Evolutionary conservation across 2,888 invertebrate species (phyloP), one percentile per base, ranked within the genome.

Genomic region (Eledona agricola): DNA sequence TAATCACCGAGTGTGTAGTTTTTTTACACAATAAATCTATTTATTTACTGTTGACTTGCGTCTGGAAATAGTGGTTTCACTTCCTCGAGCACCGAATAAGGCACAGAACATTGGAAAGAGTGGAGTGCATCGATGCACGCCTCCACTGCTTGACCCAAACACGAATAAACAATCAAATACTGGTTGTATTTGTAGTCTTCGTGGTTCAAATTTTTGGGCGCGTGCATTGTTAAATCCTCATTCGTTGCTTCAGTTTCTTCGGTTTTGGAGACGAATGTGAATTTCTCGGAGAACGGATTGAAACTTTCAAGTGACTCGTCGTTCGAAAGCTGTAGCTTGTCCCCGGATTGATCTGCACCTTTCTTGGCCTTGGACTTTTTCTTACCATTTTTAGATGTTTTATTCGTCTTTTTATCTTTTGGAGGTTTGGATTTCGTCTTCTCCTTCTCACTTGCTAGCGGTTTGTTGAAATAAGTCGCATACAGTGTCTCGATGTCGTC

Each of bases 121-220:
- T 38, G 7, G n/a, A 50, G 15, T 2, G 40, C 32, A 11, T 43
- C 43, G 17, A 51, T 20, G 20, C 42, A 12, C 6, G 51, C 51
- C 13, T 51, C 43, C 4, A 51, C 51, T 5, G 51, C 51, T 3
- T 34, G 7, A 7, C 19, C n/a, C 5, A 51, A 20, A 43, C 34
- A 51, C 2, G 34, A 35, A 20, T 51, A 43, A 7, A 43, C 43
- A 23, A 35, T 7, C 2, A 51, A n/a, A 15, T 51, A 51, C 11
- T 26, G 34, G 9, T 43, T 42, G 10, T 35, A 28, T 11, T 43
- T 25, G 12, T 29, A 38, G 11, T 51, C 35, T n/a, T 43, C 4
- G n/a, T n/a, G n/a, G n/a, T n/a, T n/a, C n/a, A n/a, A n/a, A n/a
- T n/a, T n/a, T n/a, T n/a, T n/a, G n/a, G n/a, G n/a, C n/a, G n/a